These are phyloP conservation scores for Tillus elongatus DNA, from an alignment of 2,888 invertebrate genomes.

Conservation along the genomic window DNA sequence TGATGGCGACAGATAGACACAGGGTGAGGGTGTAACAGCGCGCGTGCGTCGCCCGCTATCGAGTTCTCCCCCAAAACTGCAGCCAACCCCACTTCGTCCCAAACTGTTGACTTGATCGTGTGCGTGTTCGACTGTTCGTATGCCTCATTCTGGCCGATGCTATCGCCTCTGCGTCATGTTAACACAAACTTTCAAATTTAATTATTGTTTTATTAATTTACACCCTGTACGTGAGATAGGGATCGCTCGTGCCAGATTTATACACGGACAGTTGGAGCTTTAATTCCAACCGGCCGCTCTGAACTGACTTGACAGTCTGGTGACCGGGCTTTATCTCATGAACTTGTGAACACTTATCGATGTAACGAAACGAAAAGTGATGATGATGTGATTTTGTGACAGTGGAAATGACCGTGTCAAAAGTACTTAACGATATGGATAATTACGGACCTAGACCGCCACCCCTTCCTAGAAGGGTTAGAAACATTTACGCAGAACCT, in stretches of 20 bases:
- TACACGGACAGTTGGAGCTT: slow-evolving; percentile 6
- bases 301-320: too few relatives aligned
- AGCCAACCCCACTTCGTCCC: slow-evolving; percentile 36
- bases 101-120: slow-evolving; percentile 38
- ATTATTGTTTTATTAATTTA: slow-evolving; percentile 32
- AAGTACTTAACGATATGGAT: slow-evolving; percentile 46
- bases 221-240: slow-evolving; percentile 29
- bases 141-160: slow-evolving; percentile 20
- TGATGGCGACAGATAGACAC: slow-evolving; percentile 37
- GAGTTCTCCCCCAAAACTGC: slow-evolving; percentile 36
- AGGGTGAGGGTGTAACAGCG: slow-evolving; percentile 31
- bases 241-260: slow-evolving; percentile 20
- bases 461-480: slow-evolving; percentile 52
- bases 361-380: background rate
- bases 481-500: slow-evolving; percentile 59
- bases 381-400: background rate
- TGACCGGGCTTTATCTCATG: too few relatives aligned
- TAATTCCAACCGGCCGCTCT: too few relatives aligned
- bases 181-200: slow-evolving; percentile 32
- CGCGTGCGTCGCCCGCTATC: slow-evolving; percentile 45
- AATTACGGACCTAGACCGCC: slow-evolving; percentile 56
- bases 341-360: too few relatives aligned
- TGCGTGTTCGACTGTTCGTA: slow-evolving; percentile 25
- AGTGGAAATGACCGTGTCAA: slow-evolving; percentile 1
- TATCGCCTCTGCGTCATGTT: slow-evolving; percentile 32